Conservation (phyloP, 2,113 vertebrate species). For the Psilopsiagon aurifrons region DNA sequence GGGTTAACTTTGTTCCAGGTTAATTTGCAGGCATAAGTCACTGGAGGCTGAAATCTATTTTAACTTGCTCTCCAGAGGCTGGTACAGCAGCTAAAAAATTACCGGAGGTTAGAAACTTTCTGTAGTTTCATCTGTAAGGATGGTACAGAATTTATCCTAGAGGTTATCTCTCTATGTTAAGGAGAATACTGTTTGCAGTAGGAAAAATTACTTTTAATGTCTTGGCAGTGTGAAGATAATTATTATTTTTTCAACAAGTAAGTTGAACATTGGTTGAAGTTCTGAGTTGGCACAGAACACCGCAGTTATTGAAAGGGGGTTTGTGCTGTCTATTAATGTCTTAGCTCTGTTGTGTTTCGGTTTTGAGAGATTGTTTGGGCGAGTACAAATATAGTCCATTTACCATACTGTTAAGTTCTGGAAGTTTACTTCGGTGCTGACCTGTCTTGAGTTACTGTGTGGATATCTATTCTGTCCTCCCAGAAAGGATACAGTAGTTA, state of each 20-base stretch:
- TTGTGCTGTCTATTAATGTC: not conserved
- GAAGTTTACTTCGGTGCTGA: not conserved
- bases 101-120: not conserved
- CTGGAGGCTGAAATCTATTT: not conserved
- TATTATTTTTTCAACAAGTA: not conserved
- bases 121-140: not conserved
- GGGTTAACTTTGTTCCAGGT: not conserved
- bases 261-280: not conserved
- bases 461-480: not conserved
- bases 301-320: fast-evolving
- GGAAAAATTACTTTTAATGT: not conserved
- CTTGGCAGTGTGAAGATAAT: not conserved
- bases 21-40: not conserved
- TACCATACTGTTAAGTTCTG: not conserved
- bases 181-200: not conserved
- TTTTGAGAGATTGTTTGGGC: not conserved
- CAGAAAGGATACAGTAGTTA: not conserved
- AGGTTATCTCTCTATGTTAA: not conserved
- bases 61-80: not conserved
- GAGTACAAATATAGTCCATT: not conserved
- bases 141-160: not conserved
- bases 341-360: not conserved
- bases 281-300: not conserved
- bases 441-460: not conserved
- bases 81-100: not conserved